These are phyloP conservation scores for Zapornia atra DNA, from an alignment of 2,113 vertebrate species.

Conservation along the genomic window DNA sequence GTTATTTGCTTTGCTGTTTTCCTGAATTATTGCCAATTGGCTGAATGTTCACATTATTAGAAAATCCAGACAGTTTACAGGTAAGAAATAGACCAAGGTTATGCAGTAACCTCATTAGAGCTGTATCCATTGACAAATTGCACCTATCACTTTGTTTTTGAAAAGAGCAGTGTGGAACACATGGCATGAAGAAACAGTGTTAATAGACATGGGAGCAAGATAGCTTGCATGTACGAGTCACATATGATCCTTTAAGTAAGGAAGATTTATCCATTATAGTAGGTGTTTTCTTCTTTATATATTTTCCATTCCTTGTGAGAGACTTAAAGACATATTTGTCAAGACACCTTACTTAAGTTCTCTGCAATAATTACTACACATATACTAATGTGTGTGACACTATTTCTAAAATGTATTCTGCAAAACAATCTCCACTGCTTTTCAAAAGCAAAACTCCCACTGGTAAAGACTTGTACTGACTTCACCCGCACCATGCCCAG, in stretches of 20 bases:
- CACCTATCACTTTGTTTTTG: neutral
- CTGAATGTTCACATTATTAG: neutral
- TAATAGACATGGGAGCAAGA: neutral
- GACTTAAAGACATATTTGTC: neutral
- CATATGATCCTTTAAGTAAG: neutral
- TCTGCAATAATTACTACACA: neutral
- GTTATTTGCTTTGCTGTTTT: neutral
- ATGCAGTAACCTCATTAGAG: neutral
- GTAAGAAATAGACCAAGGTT: neutral
- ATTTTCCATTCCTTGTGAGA: neutral
- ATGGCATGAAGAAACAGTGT: neutral
- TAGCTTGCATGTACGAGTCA: neutral
- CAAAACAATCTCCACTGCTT: neutral
- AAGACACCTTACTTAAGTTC: neutral
- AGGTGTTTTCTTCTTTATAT: neutral
- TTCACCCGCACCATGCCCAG: neutral
- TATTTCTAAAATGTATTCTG: neutral
- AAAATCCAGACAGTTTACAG: neutral
- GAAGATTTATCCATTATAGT: neutral
- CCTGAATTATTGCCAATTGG: neutral
- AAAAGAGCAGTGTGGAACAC: neutral
- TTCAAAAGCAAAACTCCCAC: neutral
- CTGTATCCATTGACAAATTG: neutral
- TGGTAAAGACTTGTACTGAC: neutral
- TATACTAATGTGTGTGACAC: too few relatives aligned